A percentile compares a stretch with the other conserved stretches of the same genome.
These are phyloP conservation scores for Dryomyza anilis DNA, from an alignment of 2,888 invertebrate species.

Conservation along the genomic window DNA sequence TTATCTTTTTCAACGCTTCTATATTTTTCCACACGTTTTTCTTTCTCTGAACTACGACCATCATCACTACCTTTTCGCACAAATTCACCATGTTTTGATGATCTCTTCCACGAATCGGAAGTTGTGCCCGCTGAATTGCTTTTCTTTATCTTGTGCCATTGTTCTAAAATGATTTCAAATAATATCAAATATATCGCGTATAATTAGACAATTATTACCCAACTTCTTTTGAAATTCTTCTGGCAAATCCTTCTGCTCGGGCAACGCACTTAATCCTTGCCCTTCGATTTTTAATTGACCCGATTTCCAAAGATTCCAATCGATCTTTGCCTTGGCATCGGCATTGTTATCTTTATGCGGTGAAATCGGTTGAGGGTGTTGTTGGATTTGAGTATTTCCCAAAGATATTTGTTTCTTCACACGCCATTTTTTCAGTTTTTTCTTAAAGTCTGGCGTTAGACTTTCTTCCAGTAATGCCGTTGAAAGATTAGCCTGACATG, in stretches of 20 bases:
- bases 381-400: constrained; percentile 41
- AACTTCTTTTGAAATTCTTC: constrained; percentile 84
- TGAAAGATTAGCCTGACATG: constrained; percentile 43
- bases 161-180: constrained; percentile 62
- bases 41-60: constrained; percentile 66
- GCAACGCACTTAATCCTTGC: constrained; percentile 61
- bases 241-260: constrained; percentile 72
- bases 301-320: constrained; percentile 70
- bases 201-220: constrained; percentile 59
- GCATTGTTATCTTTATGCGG: constrained; percentile 43
- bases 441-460: constrained; percentile 78
- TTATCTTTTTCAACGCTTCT: constrained; percentile 71
- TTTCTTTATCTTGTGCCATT: constrained; percentile 82
- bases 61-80: constrained; percentile 49
- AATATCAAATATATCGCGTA: not conserved
- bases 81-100: constrained; percentile 44
- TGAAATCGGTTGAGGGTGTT: constrained; percentile 33
- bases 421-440: constrained; percentile 88
- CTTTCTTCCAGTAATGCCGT: constrained; percentile 67
- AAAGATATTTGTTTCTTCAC: constrained; percentile 60
- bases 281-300: constrained; percentile 59
- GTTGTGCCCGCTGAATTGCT: constrained; percentile 63
- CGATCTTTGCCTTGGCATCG: constrained; percentile 64
- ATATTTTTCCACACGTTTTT: constrained; percentile 65
- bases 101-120: constrained; percentile 54